phyloP scores from a whole-genome alignment of 1,140 invertebrate species.

The Maniola jurtina region DNA sequence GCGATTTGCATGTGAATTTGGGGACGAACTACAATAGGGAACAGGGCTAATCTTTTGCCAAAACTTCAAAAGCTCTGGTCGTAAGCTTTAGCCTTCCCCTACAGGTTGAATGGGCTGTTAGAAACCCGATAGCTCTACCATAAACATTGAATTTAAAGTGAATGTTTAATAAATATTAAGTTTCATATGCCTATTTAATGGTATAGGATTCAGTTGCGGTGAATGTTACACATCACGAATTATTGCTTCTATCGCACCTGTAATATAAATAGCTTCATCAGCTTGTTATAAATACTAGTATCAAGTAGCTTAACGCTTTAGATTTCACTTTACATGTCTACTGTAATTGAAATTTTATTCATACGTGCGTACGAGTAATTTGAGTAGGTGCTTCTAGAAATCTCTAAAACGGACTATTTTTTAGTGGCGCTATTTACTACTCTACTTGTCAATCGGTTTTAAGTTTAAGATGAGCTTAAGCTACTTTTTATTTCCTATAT shows the following conservation, averaged over 20 bases:
- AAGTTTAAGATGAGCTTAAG: too few relatives aligned
- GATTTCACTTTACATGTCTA: background rate
- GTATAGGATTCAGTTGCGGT: background rate
- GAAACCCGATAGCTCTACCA: constrained; percentile 62
- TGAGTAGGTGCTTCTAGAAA: too few relatives aligned
- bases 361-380: too few relatives aligned
- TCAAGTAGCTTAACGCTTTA: constrained; percentile 9
- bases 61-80: constrained; percentile 41
- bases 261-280: constrained; percentile 13
- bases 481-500: too few relatives aligned
- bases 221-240: background rate
- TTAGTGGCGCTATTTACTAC: too few relatives aligned
- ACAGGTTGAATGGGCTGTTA: constrained; percentile 43
- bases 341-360: background rate
- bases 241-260: background rate
- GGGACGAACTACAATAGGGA: constrained; percentile 54
- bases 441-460: too few relatives aligned
- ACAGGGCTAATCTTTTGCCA: constrained; percentile 42
- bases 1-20: constrained; percentile 70
- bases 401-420: too few relatives aligned
- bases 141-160: constrained; percentile 53
- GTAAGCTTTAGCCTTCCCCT: constrained; percentile 18
- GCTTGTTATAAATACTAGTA: background rate
- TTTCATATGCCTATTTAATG: constrained; percentile 38
- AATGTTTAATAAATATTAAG: constrained; percentile 44